Evolutionary conservation across 2,888 invertebrate genomes (phyloP).

Genomic region (Piscicola geometra): DNA sequence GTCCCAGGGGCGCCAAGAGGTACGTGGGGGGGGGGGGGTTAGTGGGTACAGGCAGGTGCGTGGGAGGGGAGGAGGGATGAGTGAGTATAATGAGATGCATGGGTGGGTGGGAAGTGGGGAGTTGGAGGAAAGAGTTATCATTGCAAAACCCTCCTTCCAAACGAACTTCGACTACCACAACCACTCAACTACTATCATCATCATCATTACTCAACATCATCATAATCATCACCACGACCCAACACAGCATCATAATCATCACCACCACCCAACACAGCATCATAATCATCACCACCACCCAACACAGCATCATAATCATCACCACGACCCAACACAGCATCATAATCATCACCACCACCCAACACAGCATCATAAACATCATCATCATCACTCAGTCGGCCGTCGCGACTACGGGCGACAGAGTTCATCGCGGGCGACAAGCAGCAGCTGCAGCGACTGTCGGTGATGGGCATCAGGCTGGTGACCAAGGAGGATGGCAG

Average conservation of each 20-base stretch:
- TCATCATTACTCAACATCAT: no score
- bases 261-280: no score
- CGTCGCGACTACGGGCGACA: slow-evolving; percentile 52
- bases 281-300: no score
- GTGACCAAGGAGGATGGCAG: slow-evolving; percentile 81
- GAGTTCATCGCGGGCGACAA: slow-evolving; percentile 71
- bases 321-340: not conserved
- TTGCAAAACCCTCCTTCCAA: no score
- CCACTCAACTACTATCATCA: no score
- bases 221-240: no score
- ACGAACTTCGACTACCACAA: no score
- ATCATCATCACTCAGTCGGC: not conserved
- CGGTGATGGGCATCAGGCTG: slow-evolving; percentile 91
- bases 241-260: no score
- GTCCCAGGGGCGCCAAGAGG: slow-evolving; percentile 61
- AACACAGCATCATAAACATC: not conserved
- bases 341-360: no score
- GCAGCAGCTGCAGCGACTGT: slow-evolving; percentile 77
- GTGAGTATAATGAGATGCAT: slow-evolving; percentile 52
- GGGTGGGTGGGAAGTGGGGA: no score
- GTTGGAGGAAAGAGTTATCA: no score
- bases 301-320: not conserved
- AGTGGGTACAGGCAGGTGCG: no score
- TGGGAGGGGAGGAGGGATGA: slow-evolving; percentile 77
- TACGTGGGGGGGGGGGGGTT: slow-evolving; percentile 2